Evolutionary conservation across 2,888 invertebrate species (phyloP).

Genomic region (Agrochola circellaris): DNA sequence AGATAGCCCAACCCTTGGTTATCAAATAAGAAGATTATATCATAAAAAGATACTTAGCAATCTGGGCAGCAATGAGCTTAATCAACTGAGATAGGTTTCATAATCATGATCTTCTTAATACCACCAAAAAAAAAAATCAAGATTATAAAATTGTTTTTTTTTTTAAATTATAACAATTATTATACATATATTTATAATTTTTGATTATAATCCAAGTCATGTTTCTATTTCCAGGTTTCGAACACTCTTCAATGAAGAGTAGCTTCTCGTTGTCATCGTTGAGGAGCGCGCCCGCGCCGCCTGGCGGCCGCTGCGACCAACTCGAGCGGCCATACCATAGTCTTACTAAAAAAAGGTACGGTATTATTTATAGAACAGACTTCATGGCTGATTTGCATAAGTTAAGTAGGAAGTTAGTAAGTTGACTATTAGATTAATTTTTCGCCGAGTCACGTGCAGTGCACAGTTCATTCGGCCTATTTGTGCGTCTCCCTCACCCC

Average conservation of each 20-base stretch:
- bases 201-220: background rate
- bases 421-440: background rate
- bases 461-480: background rate
- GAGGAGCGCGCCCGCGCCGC: slow-evolving; percentile 91
- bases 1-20: background rate
- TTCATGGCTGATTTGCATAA: background rate
- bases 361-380: background rate
- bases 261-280: slow-evolving; percentile 96
- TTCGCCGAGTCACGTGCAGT: background rate
- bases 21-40: background rate
- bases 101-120: background rate
- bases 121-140: background rate
- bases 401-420: background rate
- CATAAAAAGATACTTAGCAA: background rate
- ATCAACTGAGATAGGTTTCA: background rate
- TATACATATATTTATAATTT: too few relatives aligned
- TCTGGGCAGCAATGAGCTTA: background rate
- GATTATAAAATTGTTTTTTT: too few relatives aligned
- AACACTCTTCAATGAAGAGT: slow-evolving; percentile 93
- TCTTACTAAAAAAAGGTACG: slow-evolving; percentile 94
- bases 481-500: background rate
- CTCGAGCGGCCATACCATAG: slow-evolving; percentile 95
- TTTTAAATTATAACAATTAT: too few relatives aligned
- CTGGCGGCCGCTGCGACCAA: slow-evolving; percentile 86
- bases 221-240: slow-evolving; percentile 90